Evolutionary conservation across 2,113 vertebrate genomes (phyloP).

Genomic region (Marcusenius ussheri): DNA sequence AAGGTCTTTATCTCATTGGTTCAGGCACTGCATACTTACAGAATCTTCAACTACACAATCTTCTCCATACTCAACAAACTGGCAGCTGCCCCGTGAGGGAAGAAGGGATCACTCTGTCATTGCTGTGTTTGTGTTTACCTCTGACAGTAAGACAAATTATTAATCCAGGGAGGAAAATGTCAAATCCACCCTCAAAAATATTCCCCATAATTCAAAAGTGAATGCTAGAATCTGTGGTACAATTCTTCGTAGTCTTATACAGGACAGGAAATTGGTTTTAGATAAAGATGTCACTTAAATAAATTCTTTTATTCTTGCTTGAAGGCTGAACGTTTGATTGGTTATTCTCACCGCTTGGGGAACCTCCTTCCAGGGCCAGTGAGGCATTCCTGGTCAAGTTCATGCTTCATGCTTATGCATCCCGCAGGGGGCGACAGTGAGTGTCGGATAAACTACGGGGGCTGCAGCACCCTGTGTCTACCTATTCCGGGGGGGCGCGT

Average conservation of each 20-base stretch:
- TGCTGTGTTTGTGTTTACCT: slow-evolving; percentile 32
- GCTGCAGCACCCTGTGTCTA: slow-evolving; percentile 85
- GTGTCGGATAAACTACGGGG: slow-evolving; percentile 90
- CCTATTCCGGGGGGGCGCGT: slow-evolving; percentile 88
- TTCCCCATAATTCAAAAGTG: slow-evolving; percentile 43
- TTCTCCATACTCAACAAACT: slow-evolving; percentile 37
- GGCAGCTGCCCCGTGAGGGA: slow-evolving; percentile 30
- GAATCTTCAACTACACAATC: slow-evolving; percentile 42
- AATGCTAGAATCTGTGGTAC: slow-evolving; percentile 35
- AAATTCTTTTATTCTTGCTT: slow-evolving; percentile 19
- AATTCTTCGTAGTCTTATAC: slow-evolving; percentile 14
- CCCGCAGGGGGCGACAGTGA: slow-evolving; percentile 86
- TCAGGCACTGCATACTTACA: slow-evolving; percentile 51
- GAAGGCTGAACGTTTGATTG: background rate
- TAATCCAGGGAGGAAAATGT: slow-evolving; percentile 47
- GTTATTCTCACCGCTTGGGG: background rate
- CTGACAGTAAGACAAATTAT: slow-evolving; percentile 53
- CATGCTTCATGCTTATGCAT: slow-evolving; percentile 22
- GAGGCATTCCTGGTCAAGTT: background rate
- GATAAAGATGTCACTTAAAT: slow-evolving; percentile 22
- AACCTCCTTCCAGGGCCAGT: background rate
- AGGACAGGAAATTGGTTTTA: slow-evolving; percentile 32
- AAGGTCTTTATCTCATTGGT: slow-evolving; percentile 60
- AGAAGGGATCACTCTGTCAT: slow-evolving; percentile 6
- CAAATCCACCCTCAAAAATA: slow-evolving; percentile 41